These are phyloP conservation scores for Gobionotothen gibberifrons DNA, from an alignment of 2,797 vertebrate species.

Conservation along the genomic window DNA sequence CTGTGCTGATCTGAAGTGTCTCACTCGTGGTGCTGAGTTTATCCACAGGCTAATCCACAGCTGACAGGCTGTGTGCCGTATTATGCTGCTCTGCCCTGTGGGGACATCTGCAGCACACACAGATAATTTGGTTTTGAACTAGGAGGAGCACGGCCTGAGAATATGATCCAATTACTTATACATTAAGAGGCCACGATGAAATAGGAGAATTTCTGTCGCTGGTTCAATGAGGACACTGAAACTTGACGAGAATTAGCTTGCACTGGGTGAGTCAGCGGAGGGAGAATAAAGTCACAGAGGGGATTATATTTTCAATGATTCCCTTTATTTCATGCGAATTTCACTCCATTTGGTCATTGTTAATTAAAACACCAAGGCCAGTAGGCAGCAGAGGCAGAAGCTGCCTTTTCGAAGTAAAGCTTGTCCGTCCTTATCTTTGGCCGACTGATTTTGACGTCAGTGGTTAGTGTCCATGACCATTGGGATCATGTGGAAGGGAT, in stretches of 20 bases:
- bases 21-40: conserved; percentile 50
- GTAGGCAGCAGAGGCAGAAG: conserved; percentile 17
- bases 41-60: conserved; percentile 36
- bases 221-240: conserved; percentile 55
- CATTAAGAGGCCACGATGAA: conserved; percentile 71
- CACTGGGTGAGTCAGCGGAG: conserved; percentile 35
- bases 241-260: conserved; percentile 58
- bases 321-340: conserved; percentile 43
- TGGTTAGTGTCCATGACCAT: conserved; percentile 3
- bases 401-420: conserved; percentile 10
- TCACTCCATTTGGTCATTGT: conserved; percentile 23
- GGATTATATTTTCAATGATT: conserved; percentile 62
- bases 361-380: conserved; percentile 59
- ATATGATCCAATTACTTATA: conserved; percentile 78
- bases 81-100: conserved; percentile 59
- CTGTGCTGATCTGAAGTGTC: conserved; percentile 40
- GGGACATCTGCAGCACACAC: conserved; percentile 66
- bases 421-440: background rate
- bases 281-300: conserved; percentile 52
- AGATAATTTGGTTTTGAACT: conserved; percentile 74
- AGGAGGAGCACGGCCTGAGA: conserved; percentile 65
- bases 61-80: conserved; percentile 51
- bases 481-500: background rate
- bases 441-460: background rate
- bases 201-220: conserved; percentile 58